phyloP scores from a whole-genome alignment of 1,140 invertebrate species.

The Eumaeus atala region DNA sequence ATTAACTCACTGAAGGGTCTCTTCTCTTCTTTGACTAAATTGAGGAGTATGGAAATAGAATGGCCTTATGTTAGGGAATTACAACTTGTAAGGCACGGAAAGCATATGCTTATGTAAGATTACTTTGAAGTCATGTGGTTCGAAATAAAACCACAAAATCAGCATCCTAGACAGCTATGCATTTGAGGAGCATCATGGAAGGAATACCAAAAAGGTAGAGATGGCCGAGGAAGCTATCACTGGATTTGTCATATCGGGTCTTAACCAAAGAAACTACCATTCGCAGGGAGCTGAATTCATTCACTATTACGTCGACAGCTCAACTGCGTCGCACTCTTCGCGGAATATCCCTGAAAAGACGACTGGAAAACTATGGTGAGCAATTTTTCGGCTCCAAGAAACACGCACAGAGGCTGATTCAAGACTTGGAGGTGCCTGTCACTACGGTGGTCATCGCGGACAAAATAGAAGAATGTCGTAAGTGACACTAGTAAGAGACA shows the following conservation, averaged over 20 bases:
- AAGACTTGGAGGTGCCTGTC: slow-evolving; percentile 21
- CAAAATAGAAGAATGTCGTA: slow-evolving; percentile 24
- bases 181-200: slow-evolving; percentile 20
- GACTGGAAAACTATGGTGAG: slow-evolving; percentile 1
- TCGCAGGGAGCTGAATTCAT: slow-evolving; percentile 17
- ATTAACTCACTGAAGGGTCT: slow-evolving; percentile 19
- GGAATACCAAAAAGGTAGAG: slow-evolving; percentile 17
- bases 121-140: slow-evolving; percentile 25
- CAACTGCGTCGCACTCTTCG: slow-evolving; percentile 18
- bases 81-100: slow-evolving; percentile 16
- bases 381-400: not conserved
- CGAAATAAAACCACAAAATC: slow-evolving; percentile 16
- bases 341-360: slow-evolving; percentile 17
- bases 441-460: slow-evolving; percentile 20
- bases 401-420: not conserved
- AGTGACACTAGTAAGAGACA: slow-evolving; percentile 19
- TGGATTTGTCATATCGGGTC: slow-evolving; percentile 19
- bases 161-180: slow-evolving; percentile 19
- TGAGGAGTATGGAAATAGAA: slow-evolving; percentile 15
- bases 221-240: slow-evolving; percentile 17
- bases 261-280: slow-evolving; percentile 15
- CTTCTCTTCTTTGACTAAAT: slow-evolving; percentile 16
- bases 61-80: slow-evolving; percentile 17
- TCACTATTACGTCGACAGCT: slow-evolving; percentile 9
- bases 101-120: slow-evolving; percentile 21